Conservation (phyloP, 2,797 vertebrate genomes). For the Microctenopoma lineatum region DNA sequence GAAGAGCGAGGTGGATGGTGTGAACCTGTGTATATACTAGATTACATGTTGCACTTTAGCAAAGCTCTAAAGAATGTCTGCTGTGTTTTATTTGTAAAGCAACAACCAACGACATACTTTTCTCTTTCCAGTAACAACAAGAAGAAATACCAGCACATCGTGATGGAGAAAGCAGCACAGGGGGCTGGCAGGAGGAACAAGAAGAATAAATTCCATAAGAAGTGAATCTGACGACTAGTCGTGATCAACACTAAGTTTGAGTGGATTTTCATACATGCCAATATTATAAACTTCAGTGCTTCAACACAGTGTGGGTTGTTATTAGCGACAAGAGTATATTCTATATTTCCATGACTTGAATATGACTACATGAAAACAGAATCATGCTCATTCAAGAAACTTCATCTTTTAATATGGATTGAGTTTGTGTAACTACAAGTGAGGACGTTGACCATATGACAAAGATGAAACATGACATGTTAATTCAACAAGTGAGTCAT, state of each 20-base stretch:
- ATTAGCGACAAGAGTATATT: neutral
- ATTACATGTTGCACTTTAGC: neutral
- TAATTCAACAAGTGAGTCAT: neutral
- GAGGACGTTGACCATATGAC: neutral
- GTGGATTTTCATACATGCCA: conserved; percentile 13
- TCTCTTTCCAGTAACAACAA: conserved; percentile 89
- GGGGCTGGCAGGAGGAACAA: conserved; percentile 89
- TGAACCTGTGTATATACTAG: neutral
- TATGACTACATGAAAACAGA: neutral
- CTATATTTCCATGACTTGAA: conserved; percentile 2
- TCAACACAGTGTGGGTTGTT: neutral
- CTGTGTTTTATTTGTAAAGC: neutral
- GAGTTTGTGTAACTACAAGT: neutral
- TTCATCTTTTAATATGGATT: neutral
- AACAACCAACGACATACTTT: neutral
- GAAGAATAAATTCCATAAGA: conserved; percentile 90
- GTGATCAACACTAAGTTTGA: neutral
- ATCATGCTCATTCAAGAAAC: conserved; percentile 4
- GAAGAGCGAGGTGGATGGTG: neutral
- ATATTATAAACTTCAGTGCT: neutral
- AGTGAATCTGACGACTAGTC: conserved; percentile 46
- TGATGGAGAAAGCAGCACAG: conserved; percentile 89
- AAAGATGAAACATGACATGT: neutral
- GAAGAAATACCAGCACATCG: conserved; percentile 91
- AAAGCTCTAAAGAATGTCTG: neutral